A percentile compares a stretch with the other conserved stretches of the same genome.
Evolutionary conservation across 2,113 vertebrate genomes (phyloP).

Genomic region (Strix uralensis): DNA sequence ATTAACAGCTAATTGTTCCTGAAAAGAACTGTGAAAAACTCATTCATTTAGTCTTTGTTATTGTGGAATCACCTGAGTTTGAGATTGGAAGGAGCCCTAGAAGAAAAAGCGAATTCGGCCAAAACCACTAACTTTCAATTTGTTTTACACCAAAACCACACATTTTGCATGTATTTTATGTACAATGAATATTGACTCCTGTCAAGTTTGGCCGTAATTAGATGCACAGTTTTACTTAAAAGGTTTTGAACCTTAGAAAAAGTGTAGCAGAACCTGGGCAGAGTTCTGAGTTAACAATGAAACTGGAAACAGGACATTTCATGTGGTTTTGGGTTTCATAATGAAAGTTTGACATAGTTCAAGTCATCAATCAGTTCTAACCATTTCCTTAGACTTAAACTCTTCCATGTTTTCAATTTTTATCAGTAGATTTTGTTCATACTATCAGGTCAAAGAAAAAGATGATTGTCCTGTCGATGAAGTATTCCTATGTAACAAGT

Average conservation of each 20-base stretch:
- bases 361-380: constrained; percentile 68
- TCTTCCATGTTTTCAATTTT: constrained; percentile 51
- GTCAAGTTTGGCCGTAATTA: constrained; percentile 1
- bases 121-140: constrained; percentile 50
- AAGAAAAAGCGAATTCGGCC: constrained; percentile 40
- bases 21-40: constrained; percentile 13
- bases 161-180: constrained; percentile 55
- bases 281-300: constrained; percentile 51
- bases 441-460: not conserved
- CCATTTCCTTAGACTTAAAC: constrained; percentile 59
- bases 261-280: constrained; percentile 33
- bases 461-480: not conserved
- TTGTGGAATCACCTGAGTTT: not conserved
- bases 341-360: constrained; percentile 70
- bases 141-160: constrained; percentile 51
- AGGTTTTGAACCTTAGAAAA: constrained; percentile 45
- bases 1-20: constrained; percentile 9
- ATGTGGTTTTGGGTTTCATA: constrained; percentile 72
- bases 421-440: constrained; percentile 12
- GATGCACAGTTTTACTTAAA: constrained; percentile 26
- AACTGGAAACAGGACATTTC: constrained; percentile 68
- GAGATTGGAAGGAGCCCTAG: not conserved
- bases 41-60: not conserved
- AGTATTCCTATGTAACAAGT: not conserved
- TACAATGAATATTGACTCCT: constrained; percentile 30